A percentile compares a stretch with the other conserved stretches of the same genome.
phyloP scores from a whole-genome alignment of 2,888 invertebrate species.

The Epirrita christyi region DNA sequence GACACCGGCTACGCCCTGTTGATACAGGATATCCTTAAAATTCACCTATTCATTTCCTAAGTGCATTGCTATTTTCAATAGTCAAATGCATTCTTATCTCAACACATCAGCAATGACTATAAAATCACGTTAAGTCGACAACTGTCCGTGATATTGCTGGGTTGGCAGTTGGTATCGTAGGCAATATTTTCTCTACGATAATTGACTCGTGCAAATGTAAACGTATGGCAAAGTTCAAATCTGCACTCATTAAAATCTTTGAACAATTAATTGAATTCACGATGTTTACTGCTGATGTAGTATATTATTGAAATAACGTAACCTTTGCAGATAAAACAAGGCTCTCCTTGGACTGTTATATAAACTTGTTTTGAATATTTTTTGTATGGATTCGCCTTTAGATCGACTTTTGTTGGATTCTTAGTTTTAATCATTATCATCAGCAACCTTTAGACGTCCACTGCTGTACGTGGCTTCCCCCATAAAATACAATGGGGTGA shows the following conservation, averaged over 20 bases:
- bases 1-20: constrained; percentile 68
- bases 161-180: constrained; percentile 12
- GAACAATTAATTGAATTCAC: constrained; percentile 55
- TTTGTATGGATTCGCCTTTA: neutral
- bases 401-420: neutral
- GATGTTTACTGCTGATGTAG: constrained; percentile 60
- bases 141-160: constrained; percentile 1
- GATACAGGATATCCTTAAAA: constrained; percentile 60
- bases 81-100: constrained; percentile 62
- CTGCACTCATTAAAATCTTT: constrained; percentile 38
- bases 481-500: too few species aligned
- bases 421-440: too few species aligned
- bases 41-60: constrained; percentile 77
- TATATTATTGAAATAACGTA: constrained; percentile 46
- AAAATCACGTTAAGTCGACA: neutral
- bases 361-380: constrained; percentile 22
- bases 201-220: constrained; percentile 7
- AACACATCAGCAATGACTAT: constrained; percentile 29
- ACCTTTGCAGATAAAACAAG: constrained; percentile 34
- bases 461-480: too few species aligned
- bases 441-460: too few species aligned
- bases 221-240: constrained; percentile 38
- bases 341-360: constrained; percentile 41
- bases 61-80: constrained; percentile 56
- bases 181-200: constrained; percentile 12